A percentile compares a stretch with the other conserved stretches of the same genome.
phyloP scores from a whole-genome alignment of 2,888 invertebrate genomes.

The Tuta absoluta region DNA sequence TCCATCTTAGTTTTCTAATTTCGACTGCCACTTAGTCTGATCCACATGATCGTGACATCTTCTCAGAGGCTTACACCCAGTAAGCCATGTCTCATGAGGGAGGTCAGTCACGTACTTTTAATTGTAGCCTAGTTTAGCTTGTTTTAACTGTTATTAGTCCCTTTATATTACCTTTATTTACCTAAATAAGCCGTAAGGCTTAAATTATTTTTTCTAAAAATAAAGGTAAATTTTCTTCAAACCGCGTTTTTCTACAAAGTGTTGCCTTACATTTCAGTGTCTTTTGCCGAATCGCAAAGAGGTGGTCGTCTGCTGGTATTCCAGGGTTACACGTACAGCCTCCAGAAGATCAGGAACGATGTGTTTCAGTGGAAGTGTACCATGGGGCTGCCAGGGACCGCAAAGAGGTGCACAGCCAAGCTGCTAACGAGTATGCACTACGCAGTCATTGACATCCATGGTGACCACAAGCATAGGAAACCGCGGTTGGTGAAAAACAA shows the following conservation, averaged over 20 bases:
- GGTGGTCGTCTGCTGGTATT: slow-evolving; percentile 56
- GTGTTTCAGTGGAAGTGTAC: slow-evolving; percentile 57
- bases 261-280: slow-evolving; percentile 50
- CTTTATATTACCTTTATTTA: too few relatives aligned
- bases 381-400: slow-evolving; percentile 55
- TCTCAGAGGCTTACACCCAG: too few relatives aligned
- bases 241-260: background rate
- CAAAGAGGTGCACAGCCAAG: slow-evolving; percentile 55
- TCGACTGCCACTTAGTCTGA: too few relatives aligned
- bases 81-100: too few relatives aligned
- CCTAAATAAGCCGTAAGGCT: too few relatives aligned
- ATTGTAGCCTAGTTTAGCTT: too few relatives aligned
- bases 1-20: too few relatives aligned
- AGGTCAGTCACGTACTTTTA: too few relatives aligned
- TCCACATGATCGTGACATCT: too few relatives aligned
- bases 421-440: slow-evolving; percentile 47
- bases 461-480: slow-evolving; percentile 51
- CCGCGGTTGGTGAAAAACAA: slow-evolving; percentile 51
- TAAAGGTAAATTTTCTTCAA: background rate
- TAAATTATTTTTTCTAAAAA: too few relatives aligned
- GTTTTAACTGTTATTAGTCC: too few relatives aligned
- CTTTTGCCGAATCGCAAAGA: slow-evolving; percentile 58
- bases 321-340: slow-evolving; percentile 56
- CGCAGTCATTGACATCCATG: slow-evolving; percentile 43
- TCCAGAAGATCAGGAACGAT: slow-evolving; percentile 42